Evolutionary conservation across 2,113 vertebrate species (phyloP), one percentile per base, ranked within the genome.

Genomic region (Nanorana parkeri): DNA sequence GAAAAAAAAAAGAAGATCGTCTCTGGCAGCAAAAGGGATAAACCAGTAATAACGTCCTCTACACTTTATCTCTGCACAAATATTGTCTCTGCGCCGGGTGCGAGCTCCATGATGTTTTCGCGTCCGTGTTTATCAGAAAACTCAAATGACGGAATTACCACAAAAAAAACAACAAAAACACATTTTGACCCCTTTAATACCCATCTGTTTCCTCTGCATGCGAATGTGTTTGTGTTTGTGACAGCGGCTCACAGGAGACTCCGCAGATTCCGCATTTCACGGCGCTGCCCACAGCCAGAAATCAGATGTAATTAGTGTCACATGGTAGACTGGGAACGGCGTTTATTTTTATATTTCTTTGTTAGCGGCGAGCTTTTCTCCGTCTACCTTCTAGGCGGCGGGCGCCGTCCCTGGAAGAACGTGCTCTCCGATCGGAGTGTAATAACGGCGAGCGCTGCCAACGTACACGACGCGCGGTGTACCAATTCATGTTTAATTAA

Each of bases 281-380:
- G 0, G 63, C 20, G 61, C 80, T 63, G 77, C 64, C 65, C 16
- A 5, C 63, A 26, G 60, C 41, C 82, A 28, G 5, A 84, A 75
- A 69, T 85, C 80, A 84, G 75, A 85, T 74, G 56, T 77, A 84
- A 89, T 87, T 87, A 88, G 77, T 3, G 0, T 88, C 85, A 86
- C 56, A 13, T 47, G 66, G 79, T 64, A 84, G 56, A 82, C 71
- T 77, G 72, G 51, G 64, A 77, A 63, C 21, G 73, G 15, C 3
- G 32, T 24, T 36, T 24, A 36, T 68, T 84, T 79, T 7, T 47
- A 29, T 63, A 47, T 15, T 47, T 47, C 1, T 47, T 47, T 28
- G 28, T 0, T 28, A 79, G 77, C n/a, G 52, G 28, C 84, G 60
- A 60, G 5, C 1, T 16, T 26, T 55, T 0, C 0, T 6, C 6